Evolutionary conservation across 2,888 invertebrate species (phyloP), one percentile per base, ranked within the genome.

Genomic region (Hyppa rectilinea): DNA sequence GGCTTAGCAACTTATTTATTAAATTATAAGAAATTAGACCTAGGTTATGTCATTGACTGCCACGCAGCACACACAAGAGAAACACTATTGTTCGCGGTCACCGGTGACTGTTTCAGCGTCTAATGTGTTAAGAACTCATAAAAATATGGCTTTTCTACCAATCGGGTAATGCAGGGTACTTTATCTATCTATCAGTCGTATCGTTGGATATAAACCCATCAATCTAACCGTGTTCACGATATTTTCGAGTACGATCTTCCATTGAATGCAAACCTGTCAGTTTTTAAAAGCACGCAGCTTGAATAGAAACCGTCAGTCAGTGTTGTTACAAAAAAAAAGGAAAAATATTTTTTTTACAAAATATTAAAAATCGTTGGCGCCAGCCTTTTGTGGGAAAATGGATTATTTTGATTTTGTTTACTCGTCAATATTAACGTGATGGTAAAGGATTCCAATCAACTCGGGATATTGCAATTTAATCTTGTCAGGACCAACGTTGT

Each of bases 251-350:
- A 74, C 68, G 59, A 74, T 81, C 69, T 71, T 76, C 80, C 71
- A 77, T 84, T 87, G 86, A 89, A 89, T 88, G 78, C 77, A 84
- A 88, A 82, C 88, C 86, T 83, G 85, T 80, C 83, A 75, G 83
- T 78, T 83, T 80, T 82, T 64, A 83, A 87, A 87, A 78, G 80
- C 83, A 70, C 71, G 81, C 77, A 52, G 78, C 55, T 67, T 88
- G 87, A 85, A 89, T 87, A 81, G 81, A 84, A 83, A 61, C 85
- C 83, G 80, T 72, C 82, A 83, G 82, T 79, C 81, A 71, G 84
- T n/a, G n/a, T 80, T 78, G 80, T 78, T 80, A 77, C 67, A 81
- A 69, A 76, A 78, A 63, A 75, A 78, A 74, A 45, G 5, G 3
- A 0, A 58, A 64, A 75, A 60, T 9, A 12, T 2, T 55, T 31